These are phyloP conservation scores for Scaptomyza flava DNA, from an alignment of 2,888 invertebrate species.

Conservation along the genomic window DNA sequence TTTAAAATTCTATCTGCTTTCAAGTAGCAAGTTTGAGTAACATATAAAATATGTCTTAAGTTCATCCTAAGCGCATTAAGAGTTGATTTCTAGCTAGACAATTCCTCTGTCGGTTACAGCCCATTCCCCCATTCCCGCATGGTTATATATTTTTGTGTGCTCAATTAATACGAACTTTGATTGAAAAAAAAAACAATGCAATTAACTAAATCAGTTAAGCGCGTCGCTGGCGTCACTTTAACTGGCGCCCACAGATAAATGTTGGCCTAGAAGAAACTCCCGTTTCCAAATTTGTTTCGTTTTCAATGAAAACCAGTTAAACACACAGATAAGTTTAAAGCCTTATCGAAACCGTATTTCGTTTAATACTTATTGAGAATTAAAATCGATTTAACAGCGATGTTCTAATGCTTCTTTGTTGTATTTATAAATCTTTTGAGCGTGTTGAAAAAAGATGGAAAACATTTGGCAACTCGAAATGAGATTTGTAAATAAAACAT, in stretches of 20 bases:
- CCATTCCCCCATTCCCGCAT: background rate
- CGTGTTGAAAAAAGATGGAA: no score
- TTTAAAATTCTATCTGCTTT: background rate
- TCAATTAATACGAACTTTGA: constrained; percentile 77
- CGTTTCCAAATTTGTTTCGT: constrained; percentile 13
- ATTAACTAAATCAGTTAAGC: constrained; percentile 80
- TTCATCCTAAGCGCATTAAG: background rate
- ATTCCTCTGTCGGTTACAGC: background rate
- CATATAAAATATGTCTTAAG: background rate
- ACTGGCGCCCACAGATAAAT: constrained; percentile 59
- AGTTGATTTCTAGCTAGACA: background rate
- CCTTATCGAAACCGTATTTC: no score
- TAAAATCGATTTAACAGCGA: no score
- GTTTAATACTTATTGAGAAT: no score
- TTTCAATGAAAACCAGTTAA: background rate
- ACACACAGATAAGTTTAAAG: constrained; percentile 1
- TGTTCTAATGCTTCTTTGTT: no score
- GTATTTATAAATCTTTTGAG: no score
- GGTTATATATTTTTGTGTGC: constrained; percentile 62
- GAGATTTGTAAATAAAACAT: no score
- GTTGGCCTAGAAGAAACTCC: constrained; percentile 1
- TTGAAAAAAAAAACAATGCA: constrained; percentile 82
- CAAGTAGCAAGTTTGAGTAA: background rate
- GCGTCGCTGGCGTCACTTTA: constrained; percentile 49
- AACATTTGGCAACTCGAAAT: no score